Base-by-base conservation (phyloP, 2,113 vertebrate species). In the Amphiprion percula region DNA sequence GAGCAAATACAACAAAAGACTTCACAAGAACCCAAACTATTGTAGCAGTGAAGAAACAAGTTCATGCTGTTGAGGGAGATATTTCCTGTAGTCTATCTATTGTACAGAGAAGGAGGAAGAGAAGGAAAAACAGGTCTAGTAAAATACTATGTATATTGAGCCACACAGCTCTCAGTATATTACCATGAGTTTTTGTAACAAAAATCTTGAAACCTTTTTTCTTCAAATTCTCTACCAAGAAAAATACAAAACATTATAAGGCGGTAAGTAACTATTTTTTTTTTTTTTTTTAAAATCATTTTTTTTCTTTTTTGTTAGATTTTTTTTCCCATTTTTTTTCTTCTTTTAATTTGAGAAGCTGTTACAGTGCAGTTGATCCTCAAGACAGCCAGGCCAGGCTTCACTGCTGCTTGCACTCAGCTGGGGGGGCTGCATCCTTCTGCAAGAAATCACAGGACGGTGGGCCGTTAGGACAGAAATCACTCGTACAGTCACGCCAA, bases 351-450 rank as follows among this genome's bases (percentile, higher is more conserved):
- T 96, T 95, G 95, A 92, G 91, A 94, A 97, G 96, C 96, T 91
- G 95, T 97, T 97, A 97, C 97, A 97, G 96, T 97, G 97, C 96
- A 96, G 97, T 94, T 94, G 94, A 95, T 98, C 96, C 96, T 97
- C 95, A 95, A 96, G 95, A 96, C 95, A 95, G 96, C 94, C 92
- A 41, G 94, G 87, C 90, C 93, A 92, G 93, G 91, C 94, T 96
- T 99, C 97, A 99, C 96, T 99, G 98, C 91, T 99, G 97, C 94
- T 98, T 99, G 95, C 98, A 99, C 94, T 99, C 98, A 91, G 97
- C 96, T 94, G 95, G 95, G 67, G 97, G 97, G 84, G 96, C 97
- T 90, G 96, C 95, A 91, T 98, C 98, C 95, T 99, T 99, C 98
- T 99, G 97, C 79, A 94, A 92, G 89, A 87, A 26, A 91, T 39